phyloP scores from a whole-genome alignment of 1,140 invertebrate genomes.

The Atta cephalotes region DNA sequence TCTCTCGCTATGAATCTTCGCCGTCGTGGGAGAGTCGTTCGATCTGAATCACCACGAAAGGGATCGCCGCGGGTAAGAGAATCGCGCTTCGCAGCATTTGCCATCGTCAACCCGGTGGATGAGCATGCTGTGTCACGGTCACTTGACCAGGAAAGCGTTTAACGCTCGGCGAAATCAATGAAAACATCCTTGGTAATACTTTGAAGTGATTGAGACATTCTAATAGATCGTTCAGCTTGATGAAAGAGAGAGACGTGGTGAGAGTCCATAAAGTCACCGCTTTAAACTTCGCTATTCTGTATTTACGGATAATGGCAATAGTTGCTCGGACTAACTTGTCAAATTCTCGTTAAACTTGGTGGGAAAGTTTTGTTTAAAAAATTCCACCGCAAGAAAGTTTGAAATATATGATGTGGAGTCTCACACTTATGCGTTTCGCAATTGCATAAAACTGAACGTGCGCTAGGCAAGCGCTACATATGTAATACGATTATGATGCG shows the following conservation, averaged over 20 bases:
- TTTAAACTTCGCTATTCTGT: not conserved
- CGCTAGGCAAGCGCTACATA: constrained; percentile 14
- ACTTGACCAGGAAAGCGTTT: constrained; percentile 67
- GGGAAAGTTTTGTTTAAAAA: not conserved
- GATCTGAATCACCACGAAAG: constrained; percentile 71
- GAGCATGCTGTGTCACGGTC: constrained; percentile 69
- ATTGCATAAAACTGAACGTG: constrained; percentile 42
- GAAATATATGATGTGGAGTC: constrained; percentile 8
- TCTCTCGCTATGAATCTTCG: constrained; percentile 58
- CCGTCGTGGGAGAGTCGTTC: constrained; percentile 75
- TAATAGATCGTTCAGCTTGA: not conserved
- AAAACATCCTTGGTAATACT: constrained; percentile 40
- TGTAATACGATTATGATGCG: constrained; percentile 49
- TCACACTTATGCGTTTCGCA: constrained; percentile 23
- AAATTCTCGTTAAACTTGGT: not conserved
- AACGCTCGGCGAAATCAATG: constrained; percentile 70
- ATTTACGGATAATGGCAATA: not conserved
- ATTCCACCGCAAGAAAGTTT: not conserved
- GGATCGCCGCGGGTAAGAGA: constrained; percentile 60
- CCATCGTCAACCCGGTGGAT: constrained; percentile 42
- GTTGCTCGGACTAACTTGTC: not conserved
- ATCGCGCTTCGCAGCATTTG: constrained; percentile 41
- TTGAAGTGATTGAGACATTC: constrained; percentile 17
- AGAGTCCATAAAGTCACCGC: not conserved
- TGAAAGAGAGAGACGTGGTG: not conserved